phyloP scores from a whole-genome alignment of 2,797 vertebrate species.

The Trichosurus vulpecula region DNA sequence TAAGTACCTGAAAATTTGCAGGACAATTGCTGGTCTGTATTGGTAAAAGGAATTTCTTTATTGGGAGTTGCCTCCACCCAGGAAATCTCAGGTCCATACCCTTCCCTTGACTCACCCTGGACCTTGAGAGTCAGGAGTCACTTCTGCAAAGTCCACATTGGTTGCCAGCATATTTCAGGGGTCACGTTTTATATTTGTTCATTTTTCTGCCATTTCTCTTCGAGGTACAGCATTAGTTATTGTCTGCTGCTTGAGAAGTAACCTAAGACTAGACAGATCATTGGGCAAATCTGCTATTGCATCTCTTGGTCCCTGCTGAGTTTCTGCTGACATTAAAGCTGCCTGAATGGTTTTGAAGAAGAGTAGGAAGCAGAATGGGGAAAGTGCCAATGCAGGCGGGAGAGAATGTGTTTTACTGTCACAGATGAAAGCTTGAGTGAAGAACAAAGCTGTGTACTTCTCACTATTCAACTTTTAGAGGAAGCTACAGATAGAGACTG shows the following conservation, averaged over 20 bases:
- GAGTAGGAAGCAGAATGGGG: not conserved
- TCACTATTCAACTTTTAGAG: not conserved
- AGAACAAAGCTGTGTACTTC: not conserved
- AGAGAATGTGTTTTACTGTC: not conserved
- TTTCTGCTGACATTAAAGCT: not conserved
- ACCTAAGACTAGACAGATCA: not conserved
- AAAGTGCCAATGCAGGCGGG: not conserved
- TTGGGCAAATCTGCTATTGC: not conserved
- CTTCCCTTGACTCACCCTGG: not conserved
- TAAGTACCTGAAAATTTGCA: not conserved
- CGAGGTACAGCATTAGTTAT: not conserved
- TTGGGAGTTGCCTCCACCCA: not conserved
- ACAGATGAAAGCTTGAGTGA: not conserved
- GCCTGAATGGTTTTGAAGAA: not conserved
- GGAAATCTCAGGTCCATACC: not conserved
- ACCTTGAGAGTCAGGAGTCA: not conserved
- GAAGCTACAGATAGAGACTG: too few species aligned
- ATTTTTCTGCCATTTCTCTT: not conserved
- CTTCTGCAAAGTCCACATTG: not conserved
- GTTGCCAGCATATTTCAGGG: not conserved
- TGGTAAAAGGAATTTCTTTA: not conserved
- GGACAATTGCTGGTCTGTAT: not conserved
- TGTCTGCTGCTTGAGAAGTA: not conserved
- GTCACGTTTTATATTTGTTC: not conserved
- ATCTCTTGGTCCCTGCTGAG: not conserved